phyloP scores from a whole-genome alignment of 2,797 vertebrate genomes.

The Molothrus ater region DNA sequence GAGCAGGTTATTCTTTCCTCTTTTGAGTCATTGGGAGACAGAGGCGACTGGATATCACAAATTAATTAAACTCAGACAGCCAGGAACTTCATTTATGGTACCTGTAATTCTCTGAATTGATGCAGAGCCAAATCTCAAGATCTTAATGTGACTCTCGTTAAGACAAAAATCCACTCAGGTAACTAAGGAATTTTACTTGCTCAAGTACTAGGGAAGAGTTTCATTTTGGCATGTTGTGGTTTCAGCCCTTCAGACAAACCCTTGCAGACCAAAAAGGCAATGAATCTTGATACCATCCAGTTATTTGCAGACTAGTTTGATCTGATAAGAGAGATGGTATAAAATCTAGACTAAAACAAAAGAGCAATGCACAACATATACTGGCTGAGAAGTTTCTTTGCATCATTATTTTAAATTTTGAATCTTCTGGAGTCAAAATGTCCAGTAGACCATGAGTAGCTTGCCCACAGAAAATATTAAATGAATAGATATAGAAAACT shows the following conservation, averaged over 20 bases:
- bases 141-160: not conserved
- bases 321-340: not conserved
- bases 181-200: not conserved
- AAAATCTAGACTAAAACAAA: not conserved
- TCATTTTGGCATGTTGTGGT: not conserved
- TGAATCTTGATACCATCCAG: not conserved
- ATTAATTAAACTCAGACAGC: not conserved
- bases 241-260: not conserved
- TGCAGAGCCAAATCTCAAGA: not conserved
- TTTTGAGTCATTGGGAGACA: not conserved
- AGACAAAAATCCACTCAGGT: conserved; percentile 4
- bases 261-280: not conserved
- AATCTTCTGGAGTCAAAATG: not conserved
- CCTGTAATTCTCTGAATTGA: not conserved
- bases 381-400: not conserved
- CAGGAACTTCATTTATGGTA: not conserved
- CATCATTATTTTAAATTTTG: not conserved
- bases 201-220: not conserved
- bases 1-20: not conserved
- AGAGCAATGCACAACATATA: not conserved
- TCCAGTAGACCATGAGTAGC: not conserved
- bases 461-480: not conserved
- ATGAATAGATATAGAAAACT: not conserved
- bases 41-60: not conserved
- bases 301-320: not conserved